Evolutionary conservation across 2,888 invertebrate species (phyloP).

Genomic region (Steinernema scapterisci): DNA sequence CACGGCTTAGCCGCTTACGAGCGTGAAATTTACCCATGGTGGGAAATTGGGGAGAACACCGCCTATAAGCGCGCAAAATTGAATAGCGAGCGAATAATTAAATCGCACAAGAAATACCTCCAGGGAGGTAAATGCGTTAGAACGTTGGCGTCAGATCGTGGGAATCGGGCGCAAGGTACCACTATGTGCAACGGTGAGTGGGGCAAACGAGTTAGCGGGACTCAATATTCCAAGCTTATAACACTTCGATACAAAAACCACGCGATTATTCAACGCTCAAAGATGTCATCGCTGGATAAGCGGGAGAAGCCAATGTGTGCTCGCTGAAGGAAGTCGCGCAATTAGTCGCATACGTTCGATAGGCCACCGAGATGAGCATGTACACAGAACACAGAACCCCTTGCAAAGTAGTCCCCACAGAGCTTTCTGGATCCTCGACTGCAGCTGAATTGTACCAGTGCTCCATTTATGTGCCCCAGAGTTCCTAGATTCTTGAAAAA

Average conservation of each 20-base stretch:
- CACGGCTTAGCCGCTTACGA: too few species aligned
- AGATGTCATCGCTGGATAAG: slow-evolving; percentile 13
- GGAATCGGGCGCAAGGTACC: background rate
- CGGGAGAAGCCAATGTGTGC: slow-evolving; percentile 14
- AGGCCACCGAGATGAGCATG: background rate
- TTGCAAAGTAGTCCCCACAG: too few species aligned
- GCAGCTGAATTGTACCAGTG: too few species aligned
- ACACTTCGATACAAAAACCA: slow-evolving; percentile 14
- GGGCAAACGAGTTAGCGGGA: background rate
- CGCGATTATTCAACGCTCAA: slow-evolving; percentile 21
- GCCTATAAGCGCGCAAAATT: too few species aligned
- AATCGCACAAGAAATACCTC: slow-evolving; percentile 4
- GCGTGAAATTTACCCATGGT: too few species aligned
- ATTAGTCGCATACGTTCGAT: background rate
- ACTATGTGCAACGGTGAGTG: background rate
- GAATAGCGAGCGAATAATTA: background rate
- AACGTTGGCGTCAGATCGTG: background rate
- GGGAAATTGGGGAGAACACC: too few species aligned
- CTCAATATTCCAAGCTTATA: background rate
- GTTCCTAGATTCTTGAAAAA: too few species aligned
- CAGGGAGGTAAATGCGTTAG: slow-evolving; percentile 4
- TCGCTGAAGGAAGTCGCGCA: slow-evolving; percentile 28
- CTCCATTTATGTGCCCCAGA: too few species aligned
- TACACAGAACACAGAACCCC: background rate
- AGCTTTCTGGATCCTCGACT: too few species aligned